Percentiles rank a stretch among this genome's conserved stretches.
Evolutionary conservation across 2,113 vertebrate species (phyloP).

Genomic region (Salminus brasiliensis): DNA sequence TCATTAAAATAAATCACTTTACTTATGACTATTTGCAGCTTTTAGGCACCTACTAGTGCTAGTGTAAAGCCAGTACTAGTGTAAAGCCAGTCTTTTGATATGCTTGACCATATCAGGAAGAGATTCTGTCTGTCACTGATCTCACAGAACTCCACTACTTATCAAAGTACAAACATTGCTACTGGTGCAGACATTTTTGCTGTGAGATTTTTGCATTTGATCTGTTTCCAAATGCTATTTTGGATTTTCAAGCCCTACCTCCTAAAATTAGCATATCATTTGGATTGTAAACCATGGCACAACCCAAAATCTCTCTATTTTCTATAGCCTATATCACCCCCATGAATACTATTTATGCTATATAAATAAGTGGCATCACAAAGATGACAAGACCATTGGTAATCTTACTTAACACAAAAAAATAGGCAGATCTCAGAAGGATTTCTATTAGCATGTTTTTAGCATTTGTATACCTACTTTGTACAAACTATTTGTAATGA

Average conservation of each 20-base stretch:
- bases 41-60: background rate
- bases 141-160: background rate
- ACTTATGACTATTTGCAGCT: background rate
- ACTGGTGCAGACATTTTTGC: background rate
- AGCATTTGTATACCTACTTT: no score
- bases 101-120: background rate
- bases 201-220: background rate
- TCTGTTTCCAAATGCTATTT: background rate
- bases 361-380: no score
- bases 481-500: no score
- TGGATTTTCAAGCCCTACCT: background rate
- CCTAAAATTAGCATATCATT: no score
- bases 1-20: slow-evolving; percentile 21
- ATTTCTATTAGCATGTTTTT: no score
- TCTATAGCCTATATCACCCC: no score
- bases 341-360: no score
- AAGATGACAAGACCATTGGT: no score
- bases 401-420: no score
- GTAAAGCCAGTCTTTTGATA: background rate
- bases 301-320: no score
- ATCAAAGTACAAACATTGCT: background rate
- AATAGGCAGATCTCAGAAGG: no score
- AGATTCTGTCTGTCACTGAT: background rate
- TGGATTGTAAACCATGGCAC: no score
- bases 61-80: background rate